These are phyloP conservation scores for Schlechtendalia chinensis DNA, from an alignment of 1,140 invertebrate genomes.

Conservation along the genomic window DNA sequence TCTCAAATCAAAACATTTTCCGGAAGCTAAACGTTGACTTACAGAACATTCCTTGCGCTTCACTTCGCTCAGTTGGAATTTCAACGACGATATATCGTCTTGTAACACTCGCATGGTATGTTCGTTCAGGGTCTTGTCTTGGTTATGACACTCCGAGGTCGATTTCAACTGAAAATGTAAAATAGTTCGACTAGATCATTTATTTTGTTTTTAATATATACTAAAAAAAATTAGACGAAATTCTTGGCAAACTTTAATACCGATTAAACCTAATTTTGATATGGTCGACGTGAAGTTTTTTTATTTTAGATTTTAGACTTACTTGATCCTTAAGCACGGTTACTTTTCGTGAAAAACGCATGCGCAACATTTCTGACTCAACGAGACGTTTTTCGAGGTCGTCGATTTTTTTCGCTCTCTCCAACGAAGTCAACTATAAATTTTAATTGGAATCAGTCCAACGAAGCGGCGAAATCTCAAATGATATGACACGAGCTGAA, in stretches of 20 bases:
- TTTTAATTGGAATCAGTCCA: not conserved
- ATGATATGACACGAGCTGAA: too few species aligned
- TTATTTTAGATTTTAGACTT: not conserved
- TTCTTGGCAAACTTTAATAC: too few species aligned
- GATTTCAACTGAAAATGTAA: conserved; percentile 58
- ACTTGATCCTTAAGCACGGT: conserved; percentile 68
- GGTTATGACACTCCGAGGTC: conserved; percentile 66
- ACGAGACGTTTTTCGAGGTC: conserved; percentile 74
- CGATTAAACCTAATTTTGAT: too few species aligned
- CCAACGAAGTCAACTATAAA: conserved; percentile 72
- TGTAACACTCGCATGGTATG: conserved; percentile 67
- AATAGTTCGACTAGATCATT: too few species aligned
- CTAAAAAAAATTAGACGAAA: too few species aligned
- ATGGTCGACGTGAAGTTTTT: too few species aligned
- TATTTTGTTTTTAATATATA: too few species aligned
- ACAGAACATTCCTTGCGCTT: conserved; percentile 34
- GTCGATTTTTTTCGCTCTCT: conserved; percentile 77
- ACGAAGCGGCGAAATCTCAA: not conserved
- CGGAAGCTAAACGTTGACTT: not conserved
- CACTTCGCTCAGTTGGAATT: conserved; percentile 69
- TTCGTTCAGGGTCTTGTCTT: conserved; percentile 68
- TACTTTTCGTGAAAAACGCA: conserved; percentile 70
- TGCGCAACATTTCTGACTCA: conserved; percentile 70
- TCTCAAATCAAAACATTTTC: not conserved
- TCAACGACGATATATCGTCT: conserved; percentile 70